phyloP scores from a whole-genome alignment of 2,888 invertebrate genomes.

The Cantharis lateralis region DNA sequence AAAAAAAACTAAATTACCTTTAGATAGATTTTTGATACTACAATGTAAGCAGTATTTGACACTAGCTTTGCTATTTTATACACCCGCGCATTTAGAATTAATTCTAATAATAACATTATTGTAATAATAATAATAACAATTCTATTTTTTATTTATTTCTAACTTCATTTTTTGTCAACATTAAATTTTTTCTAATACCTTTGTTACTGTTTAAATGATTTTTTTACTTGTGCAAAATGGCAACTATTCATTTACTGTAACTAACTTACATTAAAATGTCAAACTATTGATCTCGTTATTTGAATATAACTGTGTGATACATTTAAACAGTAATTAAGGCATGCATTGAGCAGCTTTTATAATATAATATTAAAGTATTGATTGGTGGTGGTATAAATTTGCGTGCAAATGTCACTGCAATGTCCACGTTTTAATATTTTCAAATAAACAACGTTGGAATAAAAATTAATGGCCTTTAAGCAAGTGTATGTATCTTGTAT shows the following conservation, averaged over 20 bases:
- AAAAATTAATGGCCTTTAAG: slow-evolving; percentile 48
- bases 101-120: slow-evolving; percentile 1
- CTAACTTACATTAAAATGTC: not conserved
- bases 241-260: slow-evolving; percentile 1
- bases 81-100: slow-evolving; percentile 29
- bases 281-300: slow-evolving; percentile 4
- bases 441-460: not conserved
- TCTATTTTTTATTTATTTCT: slow-evolving; percentile 21
- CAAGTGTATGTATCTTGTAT: slow-evolving; percentile 51
- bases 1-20: slow-evolving; percentile 8
- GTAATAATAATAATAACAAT: slow-evolving; percentile 12
- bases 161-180: slow-evolving; percentile 10
- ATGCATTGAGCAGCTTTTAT: slow-evolving; percentile 28
- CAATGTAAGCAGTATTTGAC: slow-evolving; percentile 37
- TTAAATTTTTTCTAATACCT: slow-evolving; percentile 8
- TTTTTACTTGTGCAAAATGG: not conserved
- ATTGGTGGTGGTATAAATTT: slow-evolving; percentile 32
- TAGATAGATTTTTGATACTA: slow-evolving; percentile 38
- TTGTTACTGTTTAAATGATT: slow-evolving; percentile 24
- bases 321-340: slow-evolving; percentile 24
- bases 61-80: slow-evolving; percentile 39
- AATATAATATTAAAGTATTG: slow-evolving; percentile 19
- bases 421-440: not conserved
- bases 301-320: slow-evolving; percentile 7
- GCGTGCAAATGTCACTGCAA: slow-evolving; percentile 1